Percentiles rank a stretch among this genome's conserved stretches.
phyloP scores from a whole-genome alignment of 1,140 invertebrate species.

The Coptotermes formosanus region DNA sequence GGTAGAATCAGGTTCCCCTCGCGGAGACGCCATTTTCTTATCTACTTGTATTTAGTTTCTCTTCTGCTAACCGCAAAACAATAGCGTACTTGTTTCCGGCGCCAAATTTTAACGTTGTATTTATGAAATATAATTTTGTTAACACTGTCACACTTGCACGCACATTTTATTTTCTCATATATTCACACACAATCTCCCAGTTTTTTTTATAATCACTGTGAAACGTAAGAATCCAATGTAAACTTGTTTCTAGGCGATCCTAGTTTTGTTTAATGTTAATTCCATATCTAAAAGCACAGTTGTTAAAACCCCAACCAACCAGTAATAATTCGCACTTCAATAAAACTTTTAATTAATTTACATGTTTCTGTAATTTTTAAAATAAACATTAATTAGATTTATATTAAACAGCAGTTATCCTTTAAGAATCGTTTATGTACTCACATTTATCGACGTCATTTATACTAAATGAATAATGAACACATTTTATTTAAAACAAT shows the following conservation, averaged over 20 bases:
- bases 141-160: neutral
- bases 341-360: neutral
- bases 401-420: neutral
- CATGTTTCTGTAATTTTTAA: neutral
- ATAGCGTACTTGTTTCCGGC: neutral
- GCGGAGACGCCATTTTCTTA: constrained; percentile 33
- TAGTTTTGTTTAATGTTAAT: neutral
- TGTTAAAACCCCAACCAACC: neutral
- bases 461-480: neutral
- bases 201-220: neutral
- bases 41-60: neutral
- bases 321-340: neutral
- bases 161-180: neutral
- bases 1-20: constrained; percentile 56
- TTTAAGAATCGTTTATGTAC: neutral
- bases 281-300: neutral
- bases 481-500: neutral
- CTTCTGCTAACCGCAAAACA: neutral
- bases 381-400: neutral
- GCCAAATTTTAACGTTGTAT: neutral
- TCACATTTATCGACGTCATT: neutral
- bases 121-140: neutral
- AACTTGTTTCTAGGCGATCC: too few species aligned
- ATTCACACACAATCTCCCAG: neutral
- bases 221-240: neutral